Conservation (phyloP, 1,140 invertebrate species). For the Aricia agestis region DNA sequence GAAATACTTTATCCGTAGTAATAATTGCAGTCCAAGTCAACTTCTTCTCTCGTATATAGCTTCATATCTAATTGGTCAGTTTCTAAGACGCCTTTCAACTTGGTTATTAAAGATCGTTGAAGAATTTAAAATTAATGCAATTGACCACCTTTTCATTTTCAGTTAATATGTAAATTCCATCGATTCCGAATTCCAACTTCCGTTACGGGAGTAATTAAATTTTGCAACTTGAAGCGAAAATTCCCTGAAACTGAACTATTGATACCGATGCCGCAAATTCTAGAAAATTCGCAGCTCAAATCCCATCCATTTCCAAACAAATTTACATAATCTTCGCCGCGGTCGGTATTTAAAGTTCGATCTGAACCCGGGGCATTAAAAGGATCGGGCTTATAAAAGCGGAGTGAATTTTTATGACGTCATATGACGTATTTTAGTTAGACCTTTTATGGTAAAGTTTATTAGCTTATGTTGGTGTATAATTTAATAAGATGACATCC, state of each 20-base stretch:
- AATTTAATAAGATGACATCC: too few species aligned
- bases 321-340: slow-evolving; percentile 7
- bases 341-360: background rate
- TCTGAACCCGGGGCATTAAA: background rate
- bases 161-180: too few species aligned
- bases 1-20: too few species aligned
- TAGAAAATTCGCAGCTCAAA: slow-evolving; percentile 1
- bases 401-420: slow-evolving; percentile 4
- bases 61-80: too few species aligned
- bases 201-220: too few species aligned
- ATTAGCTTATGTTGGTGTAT: background rate
- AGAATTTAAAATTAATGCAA: too few species aligned
- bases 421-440: background rate
- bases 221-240: background rate
- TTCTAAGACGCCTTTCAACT: too few species aligned
- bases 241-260: background rate
- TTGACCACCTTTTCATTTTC: too few species aligned
- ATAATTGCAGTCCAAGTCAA: too few species aligned
- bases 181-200: too few species aligned
- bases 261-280: background rate
- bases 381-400: background rate
- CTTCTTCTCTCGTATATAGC: too few species aligned
- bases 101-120: too few species aligned
- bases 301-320: background rate
- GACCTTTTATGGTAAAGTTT: background rate